Percentiles rank a stretch among this genome's conserved stretches.
These are phyloP conservation scores for Benitochromis conjunctus DNA, from an alignment of 2,113 vertebrate genomes.

Conservation along the genomic window DNA sequence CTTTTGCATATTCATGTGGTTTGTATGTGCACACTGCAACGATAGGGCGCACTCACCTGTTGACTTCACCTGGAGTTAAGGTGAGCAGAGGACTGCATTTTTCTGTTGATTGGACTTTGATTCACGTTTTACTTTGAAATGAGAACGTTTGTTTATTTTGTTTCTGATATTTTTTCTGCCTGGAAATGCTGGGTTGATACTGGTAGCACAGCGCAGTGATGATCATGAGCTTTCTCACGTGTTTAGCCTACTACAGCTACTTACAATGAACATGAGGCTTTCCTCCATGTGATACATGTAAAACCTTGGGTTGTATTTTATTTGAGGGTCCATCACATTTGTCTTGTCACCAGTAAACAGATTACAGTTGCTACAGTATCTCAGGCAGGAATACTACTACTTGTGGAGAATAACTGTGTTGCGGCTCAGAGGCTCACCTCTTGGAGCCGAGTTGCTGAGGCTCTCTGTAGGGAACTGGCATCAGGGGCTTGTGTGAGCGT, in stretches of 20 bases:
- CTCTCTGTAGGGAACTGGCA: slow-evolving; percentile 81
- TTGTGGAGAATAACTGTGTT: background rate
- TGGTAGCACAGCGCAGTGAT: background rate
- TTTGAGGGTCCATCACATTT: background rate
- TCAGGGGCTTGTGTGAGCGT: slow-evolving; percentile 72
- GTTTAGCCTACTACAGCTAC: background rate
- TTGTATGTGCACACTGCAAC: background rate
- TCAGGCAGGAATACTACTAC: background rate
- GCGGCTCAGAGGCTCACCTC: slow-evolving; percentile 68
- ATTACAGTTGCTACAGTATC: background rate
- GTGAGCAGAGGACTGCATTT: background rate
- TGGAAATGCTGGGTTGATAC: background rate
- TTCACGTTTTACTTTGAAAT: background rate
- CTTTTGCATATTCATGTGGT: background rate
- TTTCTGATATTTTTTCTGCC: background rate
- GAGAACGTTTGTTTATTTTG: background rate
- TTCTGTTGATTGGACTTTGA: background rate
- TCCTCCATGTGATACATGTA: background rate
- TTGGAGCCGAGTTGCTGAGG: slow-evolving; percentile 78
- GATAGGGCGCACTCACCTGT: background rate
- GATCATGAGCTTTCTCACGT: background rate
- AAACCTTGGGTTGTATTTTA: background rate
- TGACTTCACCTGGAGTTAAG: background rate
- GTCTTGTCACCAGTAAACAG: background rate
- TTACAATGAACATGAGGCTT: background rate